Base-by-base conservation (phyloP, 1,140 invertebrate genomes). In the Gyrodactylus bullatarudis region DNA sequence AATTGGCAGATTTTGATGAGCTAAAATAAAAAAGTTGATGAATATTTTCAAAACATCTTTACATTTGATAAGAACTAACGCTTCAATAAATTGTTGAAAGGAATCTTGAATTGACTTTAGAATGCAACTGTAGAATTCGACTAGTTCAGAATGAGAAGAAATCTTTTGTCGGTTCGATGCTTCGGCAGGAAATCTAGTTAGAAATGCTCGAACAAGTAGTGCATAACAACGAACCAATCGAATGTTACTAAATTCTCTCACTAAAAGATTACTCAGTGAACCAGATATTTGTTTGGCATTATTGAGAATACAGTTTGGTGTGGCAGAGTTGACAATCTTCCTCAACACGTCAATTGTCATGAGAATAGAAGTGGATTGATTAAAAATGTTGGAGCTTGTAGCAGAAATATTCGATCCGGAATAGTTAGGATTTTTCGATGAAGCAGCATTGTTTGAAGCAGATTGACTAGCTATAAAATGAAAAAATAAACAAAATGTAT, bases 91-190 rank as follows among this genome's bases (percentile, higher is more conserved):
- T 54, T 54, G 34, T n/a, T 54, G 34, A 71, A 71, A 71, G 1
- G 70, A 21, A 23, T 71, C 70, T n/a, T 71, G 70, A n/a, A 71
- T 71, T 23, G 24, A 71, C 24, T 71, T 71, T 1, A 71, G 70
- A 1, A 71, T 24, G 21, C 21, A 23, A 71, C n/a, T 71, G 24
- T 71, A 71, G 20, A 71, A 71, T 20, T 71, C 70, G 20, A 71
- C 24, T 25, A 71, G 24, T 71, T 71, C 70, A 24, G 24, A 19
- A 71, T 71, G 21, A 23, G 20, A 20, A 16, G 70, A 23, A 26
- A 71, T 71, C 24, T 71, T 71, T 71, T 71, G 70, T 25, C 24
- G 21, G n/a, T 71, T 71, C 8, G 70, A 71, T 16, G 70, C 20
- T 25, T 71, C 70, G 1, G 70, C 70, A 71, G 70, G 70, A 71